These are phyloP conservation scores for Vireo altiloquus DNA, from an alignment of 2,113 vertebrate genomes.

Conservation along the genomic window DNA sequence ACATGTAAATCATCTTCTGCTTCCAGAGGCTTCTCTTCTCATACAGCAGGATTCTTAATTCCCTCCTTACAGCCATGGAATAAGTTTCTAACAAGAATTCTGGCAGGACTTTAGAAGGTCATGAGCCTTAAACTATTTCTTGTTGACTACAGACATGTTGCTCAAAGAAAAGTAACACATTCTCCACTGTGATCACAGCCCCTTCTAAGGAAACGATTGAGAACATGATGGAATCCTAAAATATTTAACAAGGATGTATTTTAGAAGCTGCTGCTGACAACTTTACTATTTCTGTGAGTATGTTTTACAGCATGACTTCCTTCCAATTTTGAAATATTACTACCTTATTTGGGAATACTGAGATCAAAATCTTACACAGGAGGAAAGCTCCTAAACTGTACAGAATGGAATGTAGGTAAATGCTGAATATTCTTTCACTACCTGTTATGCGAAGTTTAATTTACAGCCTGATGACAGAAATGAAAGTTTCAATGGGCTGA, in stretches of 20 bases:
- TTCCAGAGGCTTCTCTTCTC: not conserved
- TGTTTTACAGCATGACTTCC: constrained; percentile 52
- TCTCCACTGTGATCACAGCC: constrained; percentile 26
- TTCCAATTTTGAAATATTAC: constrained; percentile 38
- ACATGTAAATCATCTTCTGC: not conserved
- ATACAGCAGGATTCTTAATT: not conserved
- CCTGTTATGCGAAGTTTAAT: not conserved
- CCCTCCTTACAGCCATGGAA: not conserved
- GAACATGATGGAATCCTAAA: constrained; percentile 45
- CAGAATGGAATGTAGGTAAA: not conserved
- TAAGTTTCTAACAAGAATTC: not conserved
- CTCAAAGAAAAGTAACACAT: constrained; percentile 45
- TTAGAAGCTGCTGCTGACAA: constrained; percentile 52
- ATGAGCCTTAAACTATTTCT: constrained; percentile 33
- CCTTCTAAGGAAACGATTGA: constrained; percentile 47
- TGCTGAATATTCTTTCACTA: not conserved
- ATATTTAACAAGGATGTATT: constrained; percentile 53
- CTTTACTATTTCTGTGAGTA: constrained; percentile 52
- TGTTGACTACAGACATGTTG: not conserved
- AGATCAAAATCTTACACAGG: constrained; percentile 13
- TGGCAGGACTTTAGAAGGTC: constrained; percentile 10
- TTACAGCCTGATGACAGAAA: not conserved
- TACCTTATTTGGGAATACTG: constrained; percentile 48
- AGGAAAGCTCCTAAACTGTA: constrained; percentile 4
- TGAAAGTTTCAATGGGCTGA: not conserved